Conservation (phyloP, 2,113 vertebrate genomes). For the Eurypyga helias region DNA sequence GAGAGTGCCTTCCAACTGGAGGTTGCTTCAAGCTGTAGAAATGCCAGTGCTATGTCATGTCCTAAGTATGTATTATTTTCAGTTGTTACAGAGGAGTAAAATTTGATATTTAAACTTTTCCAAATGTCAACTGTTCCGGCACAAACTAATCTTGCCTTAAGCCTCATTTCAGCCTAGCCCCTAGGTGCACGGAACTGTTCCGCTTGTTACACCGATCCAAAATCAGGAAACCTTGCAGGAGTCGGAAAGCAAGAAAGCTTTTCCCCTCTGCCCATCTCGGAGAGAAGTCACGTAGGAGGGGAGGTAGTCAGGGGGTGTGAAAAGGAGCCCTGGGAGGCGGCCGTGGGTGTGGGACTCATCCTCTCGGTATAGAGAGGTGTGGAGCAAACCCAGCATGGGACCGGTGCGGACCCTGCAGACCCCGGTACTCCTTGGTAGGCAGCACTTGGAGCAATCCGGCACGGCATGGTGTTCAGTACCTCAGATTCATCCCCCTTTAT, state of each 20-base stretch:
- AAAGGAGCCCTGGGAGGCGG: neutral
- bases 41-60: conserved; percentile 35
- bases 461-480: accelerated
- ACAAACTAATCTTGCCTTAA: neutral
- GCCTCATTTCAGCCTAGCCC: neutral
- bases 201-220: neutral
- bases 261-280: neutral
- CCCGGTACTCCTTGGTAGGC: accelerated
- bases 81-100: conserved; percentile 51
- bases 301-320: accelerated
- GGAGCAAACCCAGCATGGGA: accelerated
- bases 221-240: neutral
- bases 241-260: neutral
- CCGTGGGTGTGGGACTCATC: accelerated
- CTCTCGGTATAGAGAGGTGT: neutral
- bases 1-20: neutral
- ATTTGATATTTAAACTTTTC: conserved; percentile 45
- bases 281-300: neutral
- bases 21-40: conserved; percentile 6
- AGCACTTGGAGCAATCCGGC: accelerated
- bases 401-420: accelerated
- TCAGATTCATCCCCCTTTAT: accelerated
- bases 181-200: neutral
- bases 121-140: conserved; percentile 36
- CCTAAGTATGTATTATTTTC: conserved; percentile 34